Percentiles rank a stretch among this genome's conserved stretches.
Evolutionary conservation across 2,113 vertebrate genomes (phyloP).

Genomic region (Loxodonta africana): DNA sequence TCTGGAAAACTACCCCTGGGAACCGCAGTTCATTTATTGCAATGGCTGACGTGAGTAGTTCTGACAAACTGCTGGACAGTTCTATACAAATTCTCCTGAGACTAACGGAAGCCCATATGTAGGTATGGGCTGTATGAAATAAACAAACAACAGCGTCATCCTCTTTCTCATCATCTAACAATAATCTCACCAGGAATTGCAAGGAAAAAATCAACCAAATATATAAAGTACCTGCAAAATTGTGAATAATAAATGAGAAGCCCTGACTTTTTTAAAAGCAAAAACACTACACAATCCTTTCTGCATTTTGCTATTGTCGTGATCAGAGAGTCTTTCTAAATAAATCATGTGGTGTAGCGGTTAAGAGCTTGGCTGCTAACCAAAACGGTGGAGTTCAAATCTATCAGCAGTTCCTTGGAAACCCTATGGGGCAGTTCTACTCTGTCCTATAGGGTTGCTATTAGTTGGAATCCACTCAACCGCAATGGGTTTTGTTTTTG

Average conservation of each 20-base stretch:
- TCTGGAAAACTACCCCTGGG: not conserved
- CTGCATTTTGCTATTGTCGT: not conserved
- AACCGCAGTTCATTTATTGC: not conserved
- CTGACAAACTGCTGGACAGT: not conserved
- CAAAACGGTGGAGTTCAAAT: no score
- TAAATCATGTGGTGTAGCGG: not conserved
- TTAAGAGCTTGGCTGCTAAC: no score
- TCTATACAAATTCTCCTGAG: not conserved
- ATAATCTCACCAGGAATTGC: not conserved
- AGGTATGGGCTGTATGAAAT: not conserved
- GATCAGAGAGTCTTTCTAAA: not conserved
- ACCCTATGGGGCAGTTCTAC: no score
- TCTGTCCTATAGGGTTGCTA: no score
- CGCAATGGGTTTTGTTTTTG: no score
- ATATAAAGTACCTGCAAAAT: not conserved
- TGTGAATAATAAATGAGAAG: not conserved
- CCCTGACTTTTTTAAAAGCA: not conserved
- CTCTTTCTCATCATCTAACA: not conserved
- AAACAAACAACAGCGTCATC: not conserved
- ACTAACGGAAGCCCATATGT: not conserved
- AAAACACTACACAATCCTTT: rapidly evolving
- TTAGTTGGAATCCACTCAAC: no score
- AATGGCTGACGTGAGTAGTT: not conserved
- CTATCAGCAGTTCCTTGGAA: no score
- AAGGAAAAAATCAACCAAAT: not conserved